Percentiles rank a stretch among this genome's conserved stretches.
phyloP scores from a whole-genome alignment of 2,797 vertebrate species.

The Neosalanx taihuensis region DNA sequence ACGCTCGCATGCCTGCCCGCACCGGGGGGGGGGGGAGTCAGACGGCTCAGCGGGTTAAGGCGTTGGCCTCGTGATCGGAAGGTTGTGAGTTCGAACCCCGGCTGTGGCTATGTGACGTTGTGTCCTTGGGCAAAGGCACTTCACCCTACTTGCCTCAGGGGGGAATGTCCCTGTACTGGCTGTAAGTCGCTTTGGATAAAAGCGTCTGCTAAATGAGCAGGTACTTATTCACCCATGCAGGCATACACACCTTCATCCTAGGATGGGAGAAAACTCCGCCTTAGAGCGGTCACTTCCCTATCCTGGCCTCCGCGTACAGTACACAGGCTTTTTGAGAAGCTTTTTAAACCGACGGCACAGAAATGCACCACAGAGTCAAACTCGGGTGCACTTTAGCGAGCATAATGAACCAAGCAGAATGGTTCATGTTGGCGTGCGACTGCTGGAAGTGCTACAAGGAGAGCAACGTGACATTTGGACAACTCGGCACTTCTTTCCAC shows the following conservation, averaged over 20 bases:
- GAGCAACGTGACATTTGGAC: constrained; percentile 23
- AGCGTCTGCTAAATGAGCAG: background rate
- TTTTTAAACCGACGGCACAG: background rate
- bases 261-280: too few species aligned
- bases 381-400: background rate
- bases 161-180: too few species aligned
- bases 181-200: too few species aligned
- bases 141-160: too few species aligned
- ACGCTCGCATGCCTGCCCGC: background rate
- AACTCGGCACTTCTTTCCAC: background rate
- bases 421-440: background rate
- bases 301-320: background rate
- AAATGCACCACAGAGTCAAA: background rate
- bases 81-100: too few species aligned
- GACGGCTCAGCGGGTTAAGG: too few species aligned
- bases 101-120: too few species aligned
- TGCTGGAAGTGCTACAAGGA: background rate
- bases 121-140: too few species aligned
- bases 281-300: too few species aligned
- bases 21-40: background rate
- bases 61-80: too few species aligned
- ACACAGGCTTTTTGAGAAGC: background rate
- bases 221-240: background rate
- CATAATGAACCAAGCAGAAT: background rate
- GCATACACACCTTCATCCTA: background rate